Percentiles rank a stretch among this genome's conserved stretches.
phyloP scores from a whole-genome alignment of 1,140 invertebrate species.

The Chionoecetes opilio region DNA sequence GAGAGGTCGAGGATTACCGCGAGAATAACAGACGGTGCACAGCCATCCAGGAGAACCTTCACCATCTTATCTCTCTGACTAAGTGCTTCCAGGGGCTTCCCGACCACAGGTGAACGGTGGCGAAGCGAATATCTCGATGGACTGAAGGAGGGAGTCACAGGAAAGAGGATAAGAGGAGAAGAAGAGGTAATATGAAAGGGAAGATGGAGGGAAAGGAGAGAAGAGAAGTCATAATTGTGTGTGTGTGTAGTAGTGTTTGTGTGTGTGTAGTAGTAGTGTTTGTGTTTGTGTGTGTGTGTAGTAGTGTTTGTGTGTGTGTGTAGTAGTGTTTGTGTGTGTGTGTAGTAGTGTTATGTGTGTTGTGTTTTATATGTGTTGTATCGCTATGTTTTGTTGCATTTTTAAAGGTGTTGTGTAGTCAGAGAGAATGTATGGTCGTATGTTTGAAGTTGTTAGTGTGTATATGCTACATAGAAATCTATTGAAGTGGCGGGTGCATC shows the following conservation, averaged over 20 bases:
- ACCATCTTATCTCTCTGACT: background rate
- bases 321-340: no score
- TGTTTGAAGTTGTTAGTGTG: no score
- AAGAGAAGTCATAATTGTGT: background rate
- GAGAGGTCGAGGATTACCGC: background rate
- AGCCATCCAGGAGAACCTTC: background rate
- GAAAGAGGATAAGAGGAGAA: background rate
- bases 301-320: no score
- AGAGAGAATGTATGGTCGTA: no score
- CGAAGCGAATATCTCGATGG: constrained; percentile 16
- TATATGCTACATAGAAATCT: no score
- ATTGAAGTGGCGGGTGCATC: background rate
- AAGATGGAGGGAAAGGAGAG: background rate
- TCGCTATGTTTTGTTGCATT: no score
- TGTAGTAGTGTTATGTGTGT: no score
- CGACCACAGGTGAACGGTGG: constrained; percentile 1
- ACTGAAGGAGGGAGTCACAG: background rate
- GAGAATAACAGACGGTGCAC: constrained; percentile 1
- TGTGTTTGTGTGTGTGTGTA: no score
- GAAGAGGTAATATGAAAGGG: background rate
- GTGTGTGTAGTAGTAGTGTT: no score
- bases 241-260: no score
- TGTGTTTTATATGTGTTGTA: no score
- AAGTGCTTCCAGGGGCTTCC: constrained; percentile 6
- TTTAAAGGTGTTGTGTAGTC: no score